Base-by-base conservation (phyloP, 2,797 vertebrate genomes). In the Enteromius afrohamiltoni region DNA sequence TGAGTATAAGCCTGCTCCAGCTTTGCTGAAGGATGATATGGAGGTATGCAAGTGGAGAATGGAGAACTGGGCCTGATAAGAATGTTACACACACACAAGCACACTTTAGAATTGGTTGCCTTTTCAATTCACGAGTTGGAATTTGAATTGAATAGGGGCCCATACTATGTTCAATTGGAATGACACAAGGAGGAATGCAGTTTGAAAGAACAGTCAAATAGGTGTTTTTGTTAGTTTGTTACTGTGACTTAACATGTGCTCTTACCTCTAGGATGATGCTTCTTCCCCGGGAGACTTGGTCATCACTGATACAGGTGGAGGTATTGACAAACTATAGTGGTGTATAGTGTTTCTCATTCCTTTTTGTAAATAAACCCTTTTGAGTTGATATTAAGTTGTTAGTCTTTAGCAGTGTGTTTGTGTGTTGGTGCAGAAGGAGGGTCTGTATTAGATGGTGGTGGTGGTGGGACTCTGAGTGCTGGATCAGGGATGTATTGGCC, bases 1-100 rank as follows among this genome's bases (percentile, higher is more conserved):
- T 78, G 98, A 99, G 88, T 99, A 99, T 90, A 99, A 99, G 89
- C 98, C 98, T 85, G 96, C 98, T 86, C 98, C 98, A 42, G 94
- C 98, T n/a, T 85, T 99, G 89, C 92, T 99, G 87, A 99, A 99
- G 92, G 98, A 99, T 87, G 98, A 99, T 83, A 96, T 97, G 93
- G 98, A 99, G 96, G 98, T 99, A 79, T 49, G 40, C 23, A 76
- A 67, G 14, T 77, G 47, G 2, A 1, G 16, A 9, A 80, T 26
- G 21, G 47, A 83, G 13, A 45, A 34, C 29, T 78, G 34, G 53
- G 23, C 73, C 67, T 70, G 71, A 83, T 85, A 58, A 79, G 37
- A 37, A 23, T 58, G 47, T 60, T 55, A 55, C 37, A 77, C 82
- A 78, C 40, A 42, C 6, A 4, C 34, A 37, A 23, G 58, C 58